A percentile compares a stretch with the other conserved stretches of the same genome.
These are phyloP conservation scores for Cephus cinctus DNA, from an alignment of 1,140 invertebrate species.

Conservation along the genomic window DNA sequence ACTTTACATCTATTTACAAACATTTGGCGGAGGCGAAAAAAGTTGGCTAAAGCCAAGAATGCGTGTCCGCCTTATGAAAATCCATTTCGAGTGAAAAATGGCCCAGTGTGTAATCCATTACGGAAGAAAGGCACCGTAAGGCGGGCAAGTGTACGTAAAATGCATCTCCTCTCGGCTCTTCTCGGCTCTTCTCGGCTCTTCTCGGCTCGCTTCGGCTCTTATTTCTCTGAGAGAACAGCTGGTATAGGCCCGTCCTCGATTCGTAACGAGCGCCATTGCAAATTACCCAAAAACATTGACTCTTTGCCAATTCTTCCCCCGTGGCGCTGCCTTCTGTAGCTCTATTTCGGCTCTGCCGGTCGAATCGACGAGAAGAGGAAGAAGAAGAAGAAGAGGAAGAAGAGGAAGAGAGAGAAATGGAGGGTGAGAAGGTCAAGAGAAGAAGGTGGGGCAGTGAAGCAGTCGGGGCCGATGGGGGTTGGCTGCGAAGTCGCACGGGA, in stretches of 20 bases:
- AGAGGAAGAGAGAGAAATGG: slow-evolving; percentile 20
- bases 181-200: too few relatives aligned
- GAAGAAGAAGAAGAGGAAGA: slow-evolving; percentile 27
- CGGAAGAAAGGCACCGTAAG: slow-evolving; percentile 18
- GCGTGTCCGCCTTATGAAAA: slow-evolving; percentile 32
- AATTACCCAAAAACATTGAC: too few relatives aligned
- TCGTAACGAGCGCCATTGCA: too few relatives aligned
- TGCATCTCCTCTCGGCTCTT: too few relatives aligned
- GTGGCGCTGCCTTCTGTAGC: slow-evolving; percentile 12
- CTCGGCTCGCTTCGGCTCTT: too few relatives aligned
- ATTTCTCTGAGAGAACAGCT: too few relatives aligned
- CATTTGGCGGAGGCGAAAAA: slow-evolving; percentile 42
- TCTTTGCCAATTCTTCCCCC: slow-evolving; percentile 9
- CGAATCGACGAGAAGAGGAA: slow-evolving; percentile 16
- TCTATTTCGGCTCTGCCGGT: background rate
- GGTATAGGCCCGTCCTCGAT: too few relatives aligned
- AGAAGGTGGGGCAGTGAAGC: slow-evolving; percentile 39
- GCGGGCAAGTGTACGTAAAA: too few relatives aligned
- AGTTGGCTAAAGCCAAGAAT: slow-evolving; percentile 29
- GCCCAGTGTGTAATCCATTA: slow-evolving; percentile 35
- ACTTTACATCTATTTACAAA: slow-evolving; percentile 51
- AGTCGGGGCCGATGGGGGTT: slow-evolving; percentile 46
- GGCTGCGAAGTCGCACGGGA: slow-evolving; percentile 40
- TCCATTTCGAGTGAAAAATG: slow-evolving; percentile 46
- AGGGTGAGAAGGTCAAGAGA: too few relatives aligned